These are phyloP conservation scores for Plebejus melissa DNA, from an alignment of 2,888 invertebrate genomes.

Conservation along the genomic window DNA sequence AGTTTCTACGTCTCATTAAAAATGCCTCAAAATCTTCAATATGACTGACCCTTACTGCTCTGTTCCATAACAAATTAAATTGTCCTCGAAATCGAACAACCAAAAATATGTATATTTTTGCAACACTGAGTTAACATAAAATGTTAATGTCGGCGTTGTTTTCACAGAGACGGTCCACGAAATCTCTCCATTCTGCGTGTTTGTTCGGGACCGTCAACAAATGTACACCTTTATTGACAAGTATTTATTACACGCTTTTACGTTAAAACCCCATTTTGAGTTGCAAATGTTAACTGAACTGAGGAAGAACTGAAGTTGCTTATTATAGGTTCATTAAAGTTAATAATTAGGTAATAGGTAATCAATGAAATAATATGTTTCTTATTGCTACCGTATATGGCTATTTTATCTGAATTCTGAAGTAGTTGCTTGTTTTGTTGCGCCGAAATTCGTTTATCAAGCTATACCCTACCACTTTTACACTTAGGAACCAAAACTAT, in stretches of 20 bases:
- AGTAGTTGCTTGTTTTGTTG: no score
- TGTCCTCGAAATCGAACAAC: background rate
- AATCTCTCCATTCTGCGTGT: conserved; percentile 31
- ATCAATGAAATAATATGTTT: no score
- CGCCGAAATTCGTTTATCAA: no score
- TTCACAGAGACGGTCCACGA: conserved; percentile 25
- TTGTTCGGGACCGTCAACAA: conserved; percentile 35
- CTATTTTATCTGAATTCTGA: no score
- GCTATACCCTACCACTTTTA: no score
- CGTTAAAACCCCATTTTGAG: background rate
- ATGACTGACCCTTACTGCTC: background rate
- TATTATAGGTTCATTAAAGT: background rate
- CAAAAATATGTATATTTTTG: conserved; percentile 11
- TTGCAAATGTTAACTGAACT: background rate
- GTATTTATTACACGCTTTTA: conserved; percentile 23
- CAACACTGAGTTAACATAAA: conserved; percentile 13
- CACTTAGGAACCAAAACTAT: no score
- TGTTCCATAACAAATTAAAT: background rate
- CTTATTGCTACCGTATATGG: no score
- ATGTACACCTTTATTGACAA: conserved; percentile 31
- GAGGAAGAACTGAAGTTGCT: background rate
- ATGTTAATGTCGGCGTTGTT: conserved; percentile 30
- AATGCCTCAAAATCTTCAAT: no score
- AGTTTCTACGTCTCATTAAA: background rate
- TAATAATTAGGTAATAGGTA: no score